Base-by-base conservation (phyloP, 2,113 vertebrate species). In the Furnarius figulus region DNA sequence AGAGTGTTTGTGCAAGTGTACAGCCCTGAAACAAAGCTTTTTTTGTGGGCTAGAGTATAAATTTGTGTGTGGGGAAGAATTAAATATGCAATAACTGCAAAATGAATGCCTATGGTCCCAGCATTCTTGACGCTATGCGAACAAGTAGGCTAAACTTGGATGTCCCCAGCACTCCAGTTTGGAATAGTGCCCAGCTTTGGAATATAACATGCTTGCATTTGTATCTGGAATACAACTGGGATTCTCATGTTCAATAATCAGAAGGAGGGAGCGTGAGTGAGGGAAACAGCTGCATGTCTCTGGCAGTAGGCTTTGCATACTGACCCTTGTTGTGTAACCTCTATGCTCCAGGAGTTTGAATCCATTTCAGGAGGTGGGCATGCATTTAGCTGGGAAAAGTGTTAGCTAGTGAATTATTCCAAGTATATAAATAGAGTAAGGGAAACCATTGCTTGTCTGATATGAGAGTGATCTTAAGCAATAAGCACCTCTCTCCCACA, bases 241-340 rank as follows among this genome's bases (percentile, higher is more conserved):
- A 95, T 96, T 96, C 95, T 75, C 95, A 88, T 97, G 91, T 97
- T 97, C 86, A 52, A 82, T 95, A 94, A 97, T 84, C 86, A 93
- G 90, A 85, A 85, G 94, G 96, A 97, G 96, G 73, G 65, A 85
- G 39, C 67, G 89, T 98, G 98, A 98, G 95, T 97, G 98, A 98
- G 96, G 71, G 97, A 96, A 96, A 92, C 97, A 98, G 97, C 97
- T 98, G 98, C 87, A 37, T 71, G 12, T 89, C 81, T 96, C 78
- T 89, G 93, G 97, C 86, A 84, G 63, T 62, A 40, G n/a, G 33
- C 74, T 97, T 97, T 94, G 91, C 95, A 81, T 82, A 59, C 94
- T 95, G 95, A 93, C 96, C 93, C 40, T 50, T 79, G 85, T 96
- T 96, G 91, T 93, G 80, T 94, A 94, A 91, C 95, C 86, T 95